phyloP scores from a whole-genome alignment of 2,113 vertebrate genomes.

The Mus pahari region DNA sequence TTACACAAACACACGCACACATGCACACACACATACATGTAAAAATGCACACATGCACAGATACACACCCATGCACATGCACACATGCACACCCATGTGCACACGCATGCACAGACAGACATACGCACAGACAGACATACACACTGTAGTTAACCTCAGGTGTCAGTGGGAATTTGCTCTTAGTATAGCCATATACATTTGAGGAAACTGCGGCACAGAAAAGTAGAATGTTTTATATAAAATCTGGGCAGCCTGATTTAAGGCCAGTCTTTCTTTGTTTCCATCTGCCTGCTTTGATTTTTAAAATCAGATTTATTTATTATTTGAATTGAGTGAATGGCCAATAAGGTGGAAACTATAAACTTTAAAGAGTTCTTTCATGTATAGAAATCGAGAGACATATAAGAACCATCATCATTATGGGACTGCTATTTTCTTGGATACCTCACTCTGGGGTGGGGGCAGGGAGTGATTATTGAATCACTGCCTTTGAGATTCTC shows the following conservation, averaged over 20 bases:
- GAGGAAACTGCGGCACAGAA: neutral
- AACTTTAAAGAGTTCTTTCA: neutral
- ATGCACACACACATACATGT: neutral
- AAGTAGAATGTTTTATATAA: slow-evolving; percentile 32
- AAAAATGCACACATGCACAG: neutral
- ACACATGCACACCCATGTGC: no score
- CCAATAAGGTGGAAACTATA: neutral
- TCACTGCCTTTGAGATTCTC: neutral
- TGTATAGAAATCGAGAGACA: neutral
- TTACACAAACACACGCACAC: neutral
- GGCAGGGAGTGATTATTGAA: neutral
- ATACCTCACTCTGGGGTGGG: neutral
- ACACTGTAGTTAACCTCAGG: neutral
- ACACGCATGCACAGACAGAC: neutral
- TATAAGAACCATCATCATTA: neutral
- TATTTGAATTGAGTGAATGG: neutral
- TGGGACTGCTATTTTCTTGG: neutral
- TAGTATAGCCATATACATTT: neutral
- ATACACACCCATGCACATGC: neutral
- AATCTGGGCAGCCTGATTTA: neutral
- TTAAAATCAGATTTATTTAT: slow-evolving; percentile 21
- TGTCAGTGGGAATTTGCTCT: neutral
- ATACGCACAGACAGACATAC: neutral
- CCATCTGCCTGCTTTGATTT: neutral
- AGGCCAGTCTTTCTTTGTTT: neutral